phyloP scores from a whole-genome alignment of 2,797 vertebrate genomes.

The Halcyon chelicuti region DNA sequence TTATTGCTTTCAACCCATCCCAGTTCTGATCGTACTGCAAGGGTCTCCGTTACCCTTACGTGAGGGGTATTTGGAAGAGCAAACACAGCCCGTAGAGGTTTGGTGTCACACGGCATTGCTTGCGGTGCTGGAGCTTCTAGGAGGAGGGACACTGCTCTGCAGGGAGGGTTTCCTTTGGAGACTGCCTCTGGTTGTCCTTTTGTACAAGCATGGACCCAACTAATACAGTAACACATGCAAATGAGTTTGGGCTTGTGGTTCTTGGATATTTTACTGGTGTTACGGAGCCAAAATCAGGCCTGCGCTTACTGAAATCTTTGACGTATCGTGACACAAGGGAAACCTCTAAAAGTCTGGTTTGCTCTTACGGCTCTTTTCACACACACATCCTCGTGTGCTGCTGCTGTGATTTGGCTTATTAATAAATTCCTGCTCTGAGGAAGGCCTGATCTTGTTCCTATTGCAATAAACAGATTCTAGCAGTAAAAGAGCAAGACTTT shows the following conservation, averaged over 20 bases:
- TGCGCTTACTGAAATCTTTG: background rate
- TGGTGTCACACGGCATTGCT: rapidly evolving
- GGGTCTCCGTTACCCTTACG: background rate
- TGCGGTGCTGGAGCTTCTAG: background rate
- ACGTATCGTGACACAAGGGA: background rate
- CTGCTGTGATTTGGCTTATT: background rate
- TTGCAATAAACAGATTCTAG: background rate
- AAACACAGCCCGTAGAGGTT: background rate
- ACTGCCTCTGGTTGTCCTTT: background rate
- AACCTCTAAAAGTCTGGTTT: background rate
- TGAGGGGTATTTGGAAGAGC: background rate
- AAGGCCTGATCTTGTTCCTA: background rate
- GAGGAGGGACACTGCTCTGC: background rate
- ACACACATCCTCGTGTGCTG: background rate
- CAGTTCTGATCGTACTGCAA: background rate
- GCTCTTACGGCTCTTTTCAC: background rate
- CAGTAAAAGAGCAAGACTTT: background rate
- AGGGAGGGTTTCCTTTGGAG: background rate
- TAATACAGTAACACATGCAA: background rate
- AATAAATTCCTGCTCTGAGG: background rate
- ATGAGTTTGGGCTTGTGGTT: background rate
- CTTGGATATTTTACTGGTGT: background rate
- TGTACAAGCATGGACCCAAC: background rate
- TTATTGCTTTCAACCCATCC: background rate
- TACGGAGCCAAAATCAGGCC: background rate